Conservation (phyloP, 1,140 invertebrate genomes). For the Heterodera schachtii region DNA sequence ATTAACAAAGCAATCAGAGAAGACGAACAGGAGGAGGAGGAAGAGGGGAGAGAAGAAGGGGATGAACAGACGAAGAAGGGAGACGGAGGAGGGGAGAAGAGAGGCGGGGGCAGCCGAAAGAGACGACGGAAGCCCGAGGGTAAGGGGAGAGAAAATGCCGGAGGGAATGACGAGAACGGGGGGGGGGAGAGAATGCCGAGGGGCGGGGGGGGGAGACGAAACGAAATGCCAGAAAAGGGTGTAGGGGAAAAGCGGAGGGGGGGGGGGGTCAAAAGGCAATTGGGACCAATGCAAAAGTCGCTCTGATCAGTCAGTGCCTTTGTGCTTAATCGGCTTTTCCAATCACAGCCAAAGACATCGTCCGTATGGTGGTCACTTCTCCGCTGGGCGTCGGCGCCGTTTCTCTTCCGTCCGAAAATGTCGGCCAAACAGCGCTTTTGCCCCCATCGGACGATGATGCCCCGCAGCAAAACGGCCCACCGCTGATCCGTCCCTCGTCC, state of each 20-base stretch:
- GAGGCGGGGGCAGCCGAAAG: constrained; percentile 10
- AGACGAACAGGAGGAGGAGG: neutral
- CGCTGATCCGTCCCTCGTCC: neutral
- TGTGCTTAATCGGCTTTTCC: neutral
- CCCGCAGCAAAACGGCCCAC: too few species aligned
- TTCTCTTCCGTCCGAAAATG: neutral
- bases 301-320: neutral
- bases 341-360: constrained; percentile 35
- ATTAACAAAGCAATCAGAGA: neutral
- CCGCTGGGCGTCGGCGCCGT: neutral
- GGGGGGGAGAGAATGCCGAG: too few species aligned
- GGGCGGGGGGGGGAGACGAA: too few species aligned
- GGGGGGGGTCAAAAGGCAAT: too few species aligned
- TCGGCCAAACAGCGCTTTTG: too few species aligned
- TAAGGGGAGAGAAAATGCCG: neutral
- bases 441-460: too few species aligned
- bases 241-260: too few species aligned
- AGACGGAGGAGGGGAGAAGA: neutral
- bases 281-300: too few species aligned
- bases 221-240: too few species aligned
- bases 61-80: neutral
- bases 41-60: neutral
- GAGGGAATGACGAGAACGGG: too few species aligned
- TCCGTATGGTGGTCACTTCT: constrained; percentile 29
- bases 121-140: constrained; percentile 29